These are phyloP conservation scores for Callithrix jacchus DNA, from an alignment of 2,113 vertebrate genomes.

Conservation along the genomic window DNA sequence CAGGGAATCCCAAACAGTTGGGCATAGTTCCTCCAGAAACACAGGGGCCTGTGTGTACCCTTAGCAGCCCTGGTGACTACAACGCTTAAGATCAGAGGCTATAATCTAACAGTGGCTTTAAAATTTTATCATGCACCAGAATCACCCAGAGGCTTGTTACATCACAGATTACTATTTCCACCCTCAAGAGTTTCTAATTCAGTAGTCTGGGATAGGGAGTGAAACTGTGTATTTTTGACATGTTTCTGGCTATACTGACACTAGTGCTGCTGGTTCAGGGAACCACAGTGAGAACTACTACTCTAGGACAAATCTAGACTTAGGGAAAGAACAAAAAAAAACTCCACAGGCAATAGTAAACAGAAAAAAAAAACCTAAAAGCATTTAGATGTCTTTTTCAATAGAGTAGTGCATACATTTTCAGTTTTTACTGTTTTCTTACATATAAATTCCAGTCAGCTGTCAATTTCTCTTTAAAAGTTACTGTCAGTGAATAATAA, in stretches of 20 bases:
- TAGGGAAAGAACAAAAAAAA: accelerated
- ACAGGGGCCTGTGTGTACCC: too few species aligned
- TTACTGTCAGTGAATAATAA: not conserved
- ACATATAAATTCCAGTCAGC: not conserved
- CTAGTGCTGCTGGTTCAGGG: not conserved
- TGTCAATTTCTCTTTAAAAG: not conserved
- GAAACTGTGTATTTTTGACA: not conserved
- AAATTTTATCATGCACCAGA: not conserved
- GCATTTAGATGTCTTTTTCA: not conserved
- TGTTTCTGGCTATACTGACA: not conserved
- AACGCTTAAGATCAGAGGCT: not conserved
- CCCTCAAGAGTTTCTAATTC: not conserved
- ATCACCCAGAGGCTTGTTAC: not conserved
- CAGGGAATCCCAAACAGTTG: not conserved
- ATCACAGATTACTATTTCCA: not conserved
- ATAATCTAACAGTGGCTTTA: not conserved
- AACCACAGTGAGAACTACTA: not conserved
- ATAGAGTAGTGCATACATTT: not conserved
- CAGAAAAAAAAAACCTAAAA: not conserved
- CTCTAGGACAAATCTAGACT: not conserved
- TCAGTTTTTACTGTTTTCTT: slow-evolving; percentile 16
- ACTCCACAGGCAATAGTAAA: not conserved
- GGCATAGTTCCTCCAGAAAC: not conserved
- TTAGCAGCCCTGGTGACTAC: not conserved
- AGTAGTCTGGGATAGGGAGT: not conserved